Conservation (phyloP, 2,797 vertebrate species). For the Tarsius wallacei region DNA sequence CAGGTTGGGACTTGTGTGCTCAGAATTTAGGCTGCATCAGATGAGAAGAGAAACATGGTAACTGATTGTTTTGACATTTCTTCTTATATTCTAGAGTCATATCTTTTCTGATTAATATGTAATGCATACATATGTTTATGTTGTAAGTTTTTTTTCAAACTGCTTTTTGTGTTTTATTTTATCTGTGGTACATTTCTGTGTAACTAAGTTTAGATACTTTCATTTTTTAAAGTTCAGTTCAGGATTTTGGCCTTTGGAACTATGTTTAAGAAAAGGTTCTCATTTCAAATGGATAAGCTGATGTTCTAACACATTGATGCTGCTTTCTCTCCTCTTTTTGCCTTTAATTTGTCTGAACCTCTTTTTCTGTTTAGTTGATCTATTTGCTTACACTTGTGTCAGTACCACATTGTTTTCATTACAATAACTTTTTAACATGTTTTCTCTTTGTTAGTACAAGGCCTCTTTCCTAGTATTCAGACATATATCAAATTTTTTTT, state of each 20-base stretch:
- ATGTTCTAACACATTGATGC: neutral
- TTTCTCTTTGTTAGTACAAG: neutral
- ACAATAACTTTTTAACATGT: neutral
- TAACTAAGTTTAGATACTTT: neutral
- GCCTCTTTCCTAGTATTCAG: neutral
- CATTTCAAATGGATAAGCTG: neutral
- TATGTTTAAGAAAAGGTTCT: neutral
- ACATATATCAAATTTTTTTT: neutral
- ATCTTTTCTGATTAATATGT: neutral
- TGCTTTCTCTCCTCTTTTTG: neutral
- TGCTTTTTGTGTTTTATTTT: neutral
- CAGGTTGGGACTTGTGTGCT: neutral
- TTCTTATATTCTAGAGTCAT: neutral
- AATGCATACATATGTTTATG: no score
- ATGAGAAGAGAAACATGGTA: neutral
- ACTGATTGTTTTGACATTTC: neutral
- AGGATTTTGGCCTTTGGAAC: neutral
- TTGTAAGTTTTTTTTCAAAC: neutral
- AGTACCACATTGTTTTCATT: neutral
- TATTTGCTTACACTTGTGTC: neutral
- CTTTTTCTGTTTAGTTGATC: neutral
- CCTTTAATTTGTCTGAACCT: neutral
- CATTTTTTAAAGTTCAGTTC: neutral
- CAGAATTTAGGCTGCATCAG: neutral
- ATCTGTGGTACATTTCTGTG: neutral